Conservation (phyloP, 1,140 invertebrate species). For the Aplysia californica region DNA sequence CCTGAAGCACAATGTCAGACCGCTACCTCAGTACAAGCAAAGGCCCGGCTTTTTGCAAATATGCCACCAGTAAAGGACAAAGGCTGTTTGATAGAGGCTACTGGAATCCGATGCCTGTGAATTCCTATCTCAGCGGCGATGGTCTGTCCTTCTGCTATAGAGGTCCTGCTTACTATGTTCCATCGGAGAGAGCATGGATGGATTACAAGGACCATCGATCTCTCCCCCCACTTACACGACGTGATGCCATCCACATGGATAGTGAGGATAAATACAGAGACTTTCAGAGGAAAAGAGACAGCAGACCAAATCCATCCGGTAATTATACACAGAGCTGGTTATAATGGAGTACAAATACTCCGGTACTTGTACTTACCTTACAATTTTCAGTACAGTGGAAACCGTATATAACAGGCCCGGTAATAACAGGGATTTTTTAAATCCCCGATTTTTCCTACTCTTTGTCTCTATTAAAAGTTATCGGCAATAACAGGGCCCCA, state of each 20-base stretch:
- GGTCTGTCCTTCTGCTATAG: constrained; percentile 54
- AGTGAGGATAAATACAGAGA: constrained; percentile 55
- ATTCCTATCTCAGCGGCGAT: constrained; percentile 54
- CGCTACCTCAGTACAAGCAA: constrained; percentile 18
- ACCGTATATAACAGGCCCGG: no score
- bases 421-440: no score
- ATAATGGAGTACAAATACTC: no score
- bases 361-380: no score
- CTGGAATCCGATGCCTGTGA: constrained; percentile 46
- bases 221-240: constrained; percentile 45
- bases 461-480: no score
- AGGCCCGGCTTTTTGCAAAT: constrained; percentile 24
- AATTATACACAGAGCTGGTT: constrained; percentile 22
- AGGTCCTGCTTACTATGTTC: constrained; percentile 60
- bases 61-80: constrained; percentile 34
- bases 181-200: constrained; percentile 49
- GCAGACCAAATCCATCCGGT: constrained; percentile 39
- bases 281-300: constrained; percentile 48
- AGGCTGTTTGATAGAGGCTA: constrained; percentile 43
- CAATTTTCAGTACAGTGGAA: no score
- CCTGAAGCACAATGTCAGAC: constrained; percentile 31
- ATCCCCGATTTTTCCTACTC: no score
- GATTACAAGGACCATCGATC: constrained; percentile 48
- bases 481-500: no score
- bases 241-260: constrained; percentile 59